Conservation (phyloP, 2,113 vertebrate species). For the Bostrychus sinensis region DNA sequence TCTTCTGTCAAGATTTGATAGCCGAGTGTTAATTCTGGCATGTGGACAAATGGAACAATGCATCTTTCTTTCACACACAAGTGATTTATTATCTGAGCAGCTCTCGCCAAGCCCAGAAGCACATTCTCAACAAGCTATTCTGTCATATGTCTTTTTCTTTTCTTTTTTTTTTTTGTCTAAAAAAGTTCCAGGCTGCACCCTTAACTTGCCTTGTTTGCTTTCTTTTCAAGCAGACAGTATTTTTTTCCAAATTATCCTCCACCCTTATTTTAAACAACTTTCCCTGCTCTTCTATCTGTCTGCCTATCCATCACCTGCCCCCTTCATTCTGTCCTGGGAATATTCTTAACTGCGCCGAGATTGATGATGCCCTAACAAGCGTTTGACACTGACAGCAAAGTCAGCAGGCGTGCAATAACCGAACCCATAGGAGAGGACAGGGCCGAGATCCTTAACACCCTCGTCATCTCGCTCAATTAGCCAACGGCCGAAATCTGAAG, state of each 20-base stretch:
- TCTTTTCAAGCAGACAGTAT: slow-evolving; percentile 1
- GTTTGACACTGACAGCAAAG: slow-evolving; percentile 83
- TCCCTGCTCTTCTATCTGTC: slow-evolving; percentile 22
- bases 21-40: slow-evolving; percentile 54
- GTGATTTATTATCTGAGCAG: slow-evolving; percentile 57
- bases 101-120: slow-evolving; percentile 29
- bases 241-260: slow-evolving; percentile 18
- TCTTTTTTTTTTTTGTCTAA: background rate
- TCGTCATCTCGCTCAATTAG: slow-evolving; percentile 80
- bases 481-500: slow-evolving; percentile 67
- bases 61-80: slow-evolving; percentile 31
- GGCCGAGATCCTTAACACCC: slow-evolving; percentile 56
- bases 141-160: background rate
- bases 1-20: slow-evolving; percentile 59
- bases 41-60: slow-evolving; percentile 55
- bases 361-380: slow-evolving; percentile 83
- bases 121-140: slow-evolving; percentile 24
- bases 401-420: slow-evolving; percentile 82
- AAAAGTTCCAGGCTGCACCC: background rate
- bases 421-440: slow-evolving; percentile 65
- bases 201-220: slow-evolving; percentile 12
- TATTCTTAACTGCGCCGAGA: slow-evolving; percentile 80
- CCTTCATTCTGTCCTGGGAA: slow-evolving; percentile 76
- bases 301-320: slow-evolving; percentile 72
- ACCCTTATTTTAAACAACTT: slow-evolving; percentile 22